phyloP scores from a whole-genome alignment of 2,797 vertebrate species.

The Cichlasoma orientale region DNA sequence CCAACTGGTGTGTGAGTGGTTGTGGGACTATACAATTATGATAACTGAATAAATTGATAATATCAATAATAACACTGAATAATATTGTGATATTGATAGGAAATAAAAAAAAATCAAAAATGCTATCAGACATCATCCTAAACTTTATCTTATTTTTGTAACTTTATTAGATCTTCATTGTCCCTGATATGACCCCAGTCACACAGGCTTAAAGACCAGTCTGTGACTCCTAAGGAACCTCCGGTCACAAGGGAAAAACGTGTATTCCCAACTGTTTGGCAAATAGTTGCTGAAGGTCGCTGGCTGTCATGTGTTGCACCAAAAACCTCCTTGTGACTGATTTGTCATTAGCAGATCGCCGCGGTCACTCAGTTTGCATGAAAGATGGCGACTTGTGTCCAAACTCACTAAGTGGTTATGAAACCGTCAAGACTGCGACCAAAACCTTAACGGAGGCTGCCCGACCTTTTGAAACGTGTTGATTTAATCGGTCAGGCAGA shows the following conservation, averaged over 20 bases:
- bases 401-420: not conserved
- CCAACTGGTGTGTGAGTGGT: not conserved
- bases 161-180: too few species aligned
- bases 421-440: too few species aligned
- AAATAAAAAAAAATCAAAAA: too few species aligned
- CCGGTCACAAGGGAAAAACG: rapidly evolving
- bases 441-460: too few species aligned
- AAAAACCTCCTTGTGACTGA: not conserved
- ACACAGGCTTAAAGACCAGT: too few species aligned
- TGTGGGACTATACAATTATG: not conserved
- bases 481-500: not conserved
- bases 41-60: not conserved
- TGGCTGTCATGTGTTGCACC: not conserved
- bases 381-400: not conserved
- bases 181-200: too few species aligned
- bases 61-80: not conserved
- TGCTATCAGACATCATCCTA: too few species aligned
- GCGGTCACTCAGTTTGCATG: not conserved
- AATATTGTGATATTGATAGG: not conserved
- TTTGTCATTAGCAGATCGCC: not conserved
- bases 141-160: too few species aligned
- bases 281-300: not conserved
- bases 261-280: not conserved
- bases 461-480: too few species aligned
- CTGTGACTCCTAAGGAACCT: too few species aligned